A percentile compares a stretch with the other conserved stretches of the same genome.
phyloP scores from a whole-genome alignment of 2,888 invertebrate genomes.

The Mythimna ferrago region DNA sequence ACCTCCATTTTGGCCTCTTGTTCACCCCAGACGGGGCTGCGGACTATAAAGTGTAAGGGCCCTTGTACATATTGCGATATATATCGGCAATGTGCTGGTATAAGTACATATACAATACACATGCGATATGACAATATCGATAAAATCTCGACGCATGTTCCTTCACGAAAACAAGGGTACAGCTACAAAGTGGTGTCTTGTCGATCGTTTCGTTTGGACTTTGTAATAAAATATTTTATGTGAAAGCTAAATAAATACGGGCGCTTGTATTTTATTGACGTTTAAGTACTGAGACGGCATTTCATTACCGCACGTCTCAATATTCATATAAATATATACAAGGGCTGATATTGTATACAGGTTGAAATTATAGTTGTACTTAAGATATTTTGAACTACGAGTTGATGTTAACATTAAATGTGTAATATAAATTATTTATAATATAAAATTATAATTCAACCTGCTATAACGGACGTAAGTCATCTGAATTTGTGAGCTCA shows the following conservation, averaged over 20 bases:
- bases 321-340: conserved; percentile 41
- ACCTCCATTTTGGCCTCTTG: conserved; percentile 59
- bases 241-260: conserved; percentile 56
- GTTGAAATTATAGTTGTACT: conserved; percentile 2
- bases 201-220: conserved; percentile 57
- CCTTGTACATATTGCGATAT: conserved; percentile 52
- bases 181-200: conserved; percentile 59
- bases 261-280: conserved; percentile 59
- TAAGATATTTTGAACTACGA: background rate
- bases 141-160: conserved; percentile 58
- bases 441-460: background rate
- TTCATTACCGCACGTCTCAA: conserved; percentile 58
- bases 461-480: background rate
- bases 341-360: conserved; percentile 26
- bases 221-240: conserved; percentile 66
- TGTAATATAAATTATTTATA: background rate
- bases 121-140: conserved; percentile 65
- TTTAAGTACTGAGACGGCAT: conserved; percentile 56
- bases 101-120: conserved; percentile 38
- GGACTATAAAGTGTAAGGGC: conserved; percentile 48
- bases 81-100: conserved; percentile 47
- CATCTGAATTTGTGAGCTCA: background rate
- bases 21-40: conserved; percentile 44
- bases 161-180: conserved; percentile 57
- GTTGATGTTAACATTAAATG: background rate